These are phyloP conservation scores for Norana najaformis DNA, from an alignment of 2,888 invertebrate genomes.

Conservation along the genomic window DNA sequence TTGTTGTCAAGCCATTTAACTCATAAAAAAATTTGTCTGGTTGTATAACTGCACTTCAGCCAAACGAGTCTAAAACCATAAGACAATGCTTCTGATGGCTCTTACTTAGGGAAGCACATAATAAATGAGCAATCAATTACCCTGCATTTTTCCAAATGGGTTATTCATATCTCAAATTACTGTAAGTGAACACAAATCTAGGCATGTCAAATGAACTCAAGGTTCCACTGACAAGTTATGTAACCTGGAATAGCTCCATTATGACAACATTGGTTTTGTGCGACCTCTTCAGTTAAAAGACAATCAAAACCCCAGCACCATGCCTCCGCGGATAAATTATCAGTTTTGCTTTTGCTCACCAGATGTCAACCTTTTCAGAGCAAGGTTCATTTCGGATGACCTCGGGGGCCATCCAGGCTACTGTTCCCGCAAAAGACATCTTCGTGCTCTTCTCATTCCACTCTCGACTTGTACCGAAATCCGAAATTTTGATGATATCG, in stretches of 20 bases:
- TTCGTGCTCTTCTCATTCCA: conserved; percentile 88
- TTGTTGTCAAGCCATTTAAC: not conserved
- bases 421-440: conserved; percentile 97
- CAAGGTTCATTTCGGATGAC: conserved; percentile 94
- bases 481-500: conserved; percentile 83
- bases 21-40: not conserved
- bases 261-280: not conserved
- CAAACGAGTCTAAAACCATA: not conserved
- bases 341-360: conserved; percentile 68
- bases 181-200: not conserved
- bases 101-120: not conserved
- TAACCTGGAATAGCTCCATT: not conserved
- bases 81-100: not conserved
- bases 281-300: not conserved
- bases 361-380: conserved; percentile 95
- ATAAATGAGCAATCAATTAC: not conserved
- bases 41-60: not conserved
- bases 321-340: not conserved
- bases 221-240: not conserved
- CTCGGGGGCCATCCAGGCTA: conserved; percentile 99
- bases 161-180: not conserved
- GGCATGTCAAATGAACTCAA: not conserved
- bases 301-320: not conserved
- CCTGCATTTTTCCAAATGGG: not conserved
- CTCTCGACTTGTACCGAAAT: conserved; percentile 93